Conservation (phyloP, 2,888 invertebrate genomes). For the Papilio gigon region DNA sequence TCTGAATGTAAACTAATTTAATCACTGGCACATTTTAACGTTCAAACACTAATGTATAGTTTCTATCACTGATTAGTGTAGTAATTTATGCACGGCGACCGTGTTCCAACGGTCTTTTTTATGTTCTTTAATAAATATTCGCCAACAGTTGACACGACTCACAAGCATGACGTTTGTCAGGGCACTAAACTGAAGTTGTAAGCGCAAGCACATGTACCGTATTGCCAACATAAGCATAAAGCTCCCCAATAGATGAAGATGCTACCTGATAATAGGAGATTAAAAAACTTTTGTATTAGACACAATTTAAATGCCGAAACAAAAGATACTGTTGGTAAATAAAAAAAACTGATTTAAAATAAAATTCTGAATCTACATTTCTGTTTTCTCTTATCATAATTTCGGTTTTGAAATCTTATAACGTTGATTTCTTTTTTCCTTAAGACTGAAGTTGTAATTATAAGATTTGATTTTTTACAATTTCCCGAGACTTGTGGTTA, state of each 20-base stretch:
- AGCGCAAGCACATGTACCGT: slow-evolving; percentile 37
- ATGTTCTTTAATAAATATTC: slow-evolving; percentile 28
- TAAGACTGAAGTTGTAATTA: too few relatives aligned
- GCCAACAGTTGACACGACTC: slow-evolving; percentile 45
- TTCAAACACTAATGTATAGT: slow-evolving; percentile 39
- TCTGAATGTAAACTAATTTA: slow-evolving; percentile 22
- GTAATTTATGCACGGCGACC: background rate
- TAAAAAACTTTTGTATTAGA: background rate
- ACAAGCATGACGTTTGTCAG: slow-evolving; percentile 46
- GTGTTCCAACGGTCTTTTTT: slow-evolving; percentile 47
- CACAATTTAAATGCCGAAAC: background rate
- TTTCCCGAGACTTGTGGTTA: background rate
- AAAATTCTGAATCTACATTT: background rate
- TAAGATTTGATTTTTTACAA: background rate
- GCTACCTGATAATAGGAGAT: background rate
- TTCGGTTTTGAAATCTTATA: background rate
- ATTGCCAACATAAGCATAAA: slow-evolving; percentile 35
- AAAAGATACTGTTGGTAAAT: background rate
- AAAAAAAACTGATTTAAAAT: background rate
- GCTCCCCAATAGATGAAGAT: background rate
- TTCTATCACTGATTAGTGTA: slow-evolving; percentile 41
- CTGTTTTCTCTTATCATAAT: background rate
- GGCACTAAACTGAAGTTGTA: slow-evolving; percentile 56
- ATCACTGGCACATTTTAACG: slow-evolving; percentile 36
- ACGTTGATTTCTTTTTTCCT: background rate